phyloP scores from a whole-genome alignment of 2,113 vertebrate species.

The Telmatochromis sp. region DNA sequence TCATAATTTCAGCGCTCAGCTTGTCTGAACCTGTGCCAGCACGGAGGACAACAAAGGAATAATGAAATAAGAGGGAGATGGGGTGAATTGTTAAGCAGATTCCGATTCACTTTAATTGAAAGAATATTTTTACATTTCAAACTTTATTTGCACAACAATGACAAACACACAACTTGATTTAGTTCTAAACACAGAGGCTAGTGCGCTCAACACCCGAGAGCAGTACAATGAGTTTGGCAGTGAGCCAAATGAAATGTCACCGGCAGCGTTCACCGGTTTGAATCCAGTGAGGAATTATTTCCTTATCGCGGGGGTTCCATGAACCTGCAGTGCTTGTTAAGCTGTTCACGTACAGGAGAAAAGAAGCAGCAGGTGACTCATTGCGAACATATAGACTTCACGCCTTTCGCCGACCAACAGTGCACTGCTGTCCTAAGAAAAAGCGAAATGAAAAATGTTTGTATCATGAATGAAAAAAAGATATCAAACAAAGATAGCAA shows the following conservation, averaged over 20 bases:
- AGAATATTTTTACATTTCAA: not conserved
- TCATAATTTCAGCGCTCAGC: constrained; percentile 15
- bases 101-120: not conserved
- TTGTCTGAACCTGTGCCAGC: not conserved
- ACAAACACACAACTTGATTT: not conserved
- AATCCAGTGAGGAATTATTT: not conserved
- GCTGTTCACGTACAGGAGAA: not conserved
- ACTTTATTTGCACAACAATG: not conserved
- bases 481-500: not conserved
- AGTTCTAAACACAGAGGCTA: not conserved
- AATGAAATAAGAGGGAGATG: not conserved
- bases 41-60: not conserved
- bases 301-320: not conserved
- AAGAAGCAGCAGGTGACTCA: not conserved
- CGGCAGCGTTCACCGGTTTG: not conserved
- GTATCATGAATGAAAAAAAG: not conserved
- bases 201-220: not conserved
- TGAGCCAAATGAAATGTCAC: not conserved
- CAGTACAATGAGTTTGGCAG: not conserved
- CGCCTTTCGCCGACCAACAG: not conserved
- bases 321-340: not conserved
- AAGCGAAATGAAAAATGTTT: not conserved
- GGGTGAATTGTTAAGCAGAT: not conserved
- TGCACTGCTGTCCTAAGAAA: not conserved
- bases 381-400: not conserved